phyloP scores from a whole-genome alignment of 2,113 vertebrate species.

The Cavia porcellus region DNA sequence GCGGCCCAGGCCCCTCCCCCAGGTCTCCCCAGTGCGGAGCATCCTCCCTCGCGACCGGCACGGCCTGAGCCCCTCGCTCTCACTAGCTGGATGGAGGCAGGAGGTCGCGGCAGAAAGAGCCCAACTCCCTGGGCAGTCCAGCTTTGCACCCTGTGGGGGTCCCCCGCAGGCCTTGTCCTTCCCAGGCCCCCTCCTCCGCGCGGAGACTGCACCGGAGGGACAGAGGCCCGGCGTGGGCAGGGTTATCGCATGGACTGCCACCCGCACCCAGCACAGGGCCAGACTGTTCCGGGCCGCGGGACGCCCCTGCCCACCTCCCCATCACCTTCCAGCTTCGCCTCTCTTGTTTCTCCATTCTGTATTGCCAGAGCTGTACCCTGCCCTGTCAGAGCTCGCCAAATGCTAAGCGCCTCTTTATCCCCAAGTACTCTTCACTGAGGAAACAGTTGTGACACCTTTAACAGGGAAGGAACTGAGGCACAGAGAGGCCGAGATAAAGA shows the following conservation, averaged over 20 bases:
- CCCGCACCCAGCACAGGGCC: not conserved
- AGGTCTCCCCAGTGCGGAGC: conserved; percentile 64
- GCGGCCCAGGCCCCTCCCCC: conserved; percentile 32
- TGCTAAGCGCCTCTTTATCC: conserved; percentile 3
- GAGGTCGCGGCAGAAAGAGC: not conserved
- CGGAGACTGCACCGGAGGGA: conserved; percentile 37
- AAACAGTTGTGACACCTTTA: conserved; percentile 36
- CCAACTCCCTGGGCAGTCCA: not conserved
- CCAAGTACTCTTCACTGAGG: conserved; percentile 16
- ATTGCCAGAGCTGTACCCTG: not conserved
- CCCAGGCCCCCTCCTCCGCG: conserved; percentile 29
- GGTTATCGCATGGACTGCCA: conserved; percentile 54
- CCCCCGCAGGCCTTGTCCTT: conserved; percentile 68
- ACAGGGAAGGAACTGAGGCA: conserved; percentile 60
- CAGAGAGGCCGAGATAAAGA: not conserved
- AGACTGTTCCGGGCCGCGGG: not conserved
- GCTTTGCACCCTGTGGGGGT: not conserved
- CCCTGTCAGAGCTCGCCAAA: not conserved
- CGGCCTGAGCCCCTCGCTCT: not conserved
- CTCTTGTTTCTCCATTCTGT: not conserved
- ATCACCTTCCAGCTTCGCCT: not conserved
- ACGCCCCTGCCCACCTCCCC: not conserved
- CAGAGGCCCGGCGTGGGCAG: conserved; percentile 34
- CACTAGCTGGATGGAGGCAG: not conserved
- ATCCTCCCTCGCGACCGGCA: conserved; percentile 34